Evolutionary conservation across 2,888 invertebrate genomes (phyloP), one percentile per base, ranked within the genome.

Genomic region (Eucera pruinosa): DNA sequence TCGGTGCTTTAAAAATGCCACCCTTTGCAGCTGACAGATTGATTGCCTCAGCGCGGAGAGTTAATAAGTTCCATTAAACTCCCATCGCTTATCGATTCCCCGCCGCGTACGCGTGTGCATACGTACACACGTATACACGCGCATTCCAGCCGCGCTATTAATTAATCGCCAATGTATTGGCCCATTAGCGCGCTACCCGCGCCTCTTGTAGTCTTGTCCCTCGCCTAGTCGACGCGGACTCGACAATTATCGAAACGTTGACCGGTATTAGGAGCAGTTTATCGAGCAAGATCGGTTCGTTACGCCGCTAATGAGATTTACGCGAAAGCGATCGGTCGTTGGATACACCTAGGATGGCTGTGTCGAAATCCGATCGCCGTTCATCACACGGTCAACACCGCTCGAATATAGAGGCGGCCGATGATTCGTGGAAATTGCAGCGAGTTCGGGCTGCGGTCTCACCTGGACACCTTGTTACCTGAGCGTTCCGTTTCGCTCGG

Each of bases 361-460:
- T 80, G n/a, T 65, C 80, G 57, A 80, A 85, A 84, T 82, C 80
- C 80, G 81, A 86, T 85, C 80, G 70, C 69, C 83, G 81, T 87
- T 85, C 84, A 86, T 87, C 87, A 84, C 79, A 57, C 54, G 45
- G 61, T 33, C 57, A 48, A 64, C 60, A 50, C 20, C 47, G 52
- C 58, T n/a, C 20, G 55, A 48, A 71, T 47, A 45, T 1, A 9
- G 43, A 27, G n/a, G 23, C 57, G 50, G 45, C 23, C n/a, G 43
- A 41, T 45, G 77, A 70, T 69, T 66, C 64, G 65, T 64, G 81
- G 77, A 83, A 82, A 86, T 86, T 86, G 84, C 80, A 73, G 66
- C 76, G 79, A 85, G 79, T 86, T 86, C 78, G 72, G 79, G 71
- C 76, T 83, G 83, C 68, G 87, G 86, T 84, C 71, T 69, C 80